phyloP scores from a whole-genome alignment of 2,113 vertebrate species.

The Pomatostomus ruficeps region DNA sequence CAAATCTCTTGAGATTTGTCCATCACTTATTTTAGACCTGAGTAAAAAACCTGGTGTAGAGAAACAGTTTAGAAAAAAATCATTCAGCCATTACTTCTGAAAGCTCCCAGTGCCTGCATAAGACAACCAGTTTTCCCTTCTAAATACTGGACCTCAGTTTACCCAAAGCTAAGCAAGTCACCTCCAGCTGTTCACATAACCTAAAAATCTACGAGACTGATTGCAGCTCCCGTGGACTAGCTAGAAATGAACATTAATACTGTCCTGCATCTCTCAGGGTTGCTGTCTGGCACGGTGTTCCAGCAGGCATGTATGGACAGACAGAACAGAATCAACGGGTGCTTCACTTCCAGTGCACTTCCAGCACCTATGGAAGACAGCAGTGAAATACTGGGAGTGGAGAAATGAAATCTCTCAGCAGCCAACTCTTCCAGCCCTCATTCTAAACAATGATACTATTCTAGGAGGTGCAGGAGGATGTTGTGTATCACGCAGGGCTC shows the following conservation, averaged over 20 bases:
- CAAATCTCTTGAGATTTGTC: constrained; percentile 49
- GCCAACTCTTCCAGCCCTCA: not conserved
- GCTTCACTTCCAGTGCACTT: not conserved
- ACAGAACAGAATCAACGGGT: not conserved
- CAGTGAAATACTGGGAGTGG: not conserved
- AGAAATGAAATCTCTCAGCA: not conserved
- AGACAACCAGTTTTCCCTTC: not conserved
- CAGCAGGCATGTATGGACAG: not conserved
- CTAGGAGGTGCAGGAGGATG: not conserved
- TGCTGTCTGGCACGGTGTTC: not conserved
- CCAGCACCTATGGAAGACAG: not conserved
- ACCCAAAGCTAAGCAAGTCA: not conserved
- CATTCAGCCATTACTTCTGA: not conserved
- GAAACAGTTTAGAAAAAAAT: not conserved
- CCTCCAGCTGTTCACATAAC: not conserved
- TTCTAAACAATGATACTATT: not conserved
- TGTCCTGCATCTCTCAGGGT: not conserved
- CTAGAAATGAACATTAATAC: not conserved
- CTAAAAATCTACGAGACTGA: not conserved
- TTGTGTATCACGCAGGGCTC: not conserved
- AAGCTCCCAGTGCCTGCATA: not conserved
- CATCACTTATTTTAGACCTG: constrained; percentile 54
- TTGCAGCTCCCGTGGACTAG: not conserved
- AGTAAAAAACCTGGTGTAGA: constrained; percentile 17
- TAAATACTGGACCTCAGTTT: not conserved